Conservation (phyloP, 2,113 vertebrate genomes). For the Gobius niger region DNA sequence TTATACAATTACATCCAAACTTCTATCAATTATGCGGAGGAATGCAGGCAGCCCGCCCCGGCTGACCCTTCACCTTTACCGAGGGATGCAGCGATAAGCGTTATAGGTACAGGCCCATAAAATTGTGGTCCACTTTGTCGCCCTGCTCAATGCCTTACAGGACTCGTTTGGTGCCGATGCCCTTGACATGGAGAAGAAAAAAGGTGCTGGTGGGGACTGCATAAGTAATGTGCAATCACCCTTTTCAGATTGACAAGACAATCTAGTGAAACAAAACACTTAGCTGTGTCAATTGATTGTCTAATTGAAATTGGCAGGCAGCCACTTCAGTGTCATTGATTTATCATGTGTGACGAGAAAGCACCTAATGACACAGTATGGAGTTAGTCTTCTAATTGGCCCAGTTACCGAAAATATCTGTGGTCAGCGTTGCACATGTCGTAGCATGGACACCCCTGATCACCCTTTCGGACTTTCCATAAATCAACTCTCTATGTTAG, state of each 20-base stretch:
- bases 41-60: conserved; percentile 71
- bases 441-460: no score
- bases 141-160: conserved; percentile 64
- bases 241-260: conserved; percentile 65
- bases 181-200: conserved; percentile 65
- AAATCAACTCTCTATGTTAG: no score
- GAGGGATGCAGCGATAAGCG: conserved; percentile 78
- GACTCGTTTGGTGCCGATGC: conserved; percentile 66
- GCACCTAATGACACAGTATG: conserved; percentile 47
- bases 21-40: conserved; percentile 80
- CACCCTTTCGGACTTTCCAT: no score
- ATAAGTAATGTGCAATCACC: conserved; percentile 38
- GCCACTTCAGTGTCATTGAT: conserved; percentile 58
- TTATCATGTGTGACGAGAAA: conserved; percentile 50
- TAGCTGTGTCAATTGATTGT: conserved; percentile 69
- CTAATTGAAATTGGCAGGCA: conserved; percentile 71
- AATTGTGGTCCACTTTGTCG: conserved; percentile 72
- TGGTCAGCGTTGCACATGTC: not conserved
- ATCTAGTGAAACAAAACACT: conserved; percentile 69
- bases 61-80: conserved; percentile 73
- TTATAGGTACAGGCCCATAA: conserved; percentile 72
- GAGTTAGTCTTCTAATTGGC: conserved; percentile 1
- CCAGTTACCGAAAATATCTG: conserved; percentile 10
- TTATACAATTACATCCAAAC: conserved; percentile 82
- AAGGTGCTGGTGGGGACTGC: conserved; percentile 54